phyloP scores from a whole-genome alignment of 2,113 vertebrate genomes.

The Pterocles gutturalis region DNA sequence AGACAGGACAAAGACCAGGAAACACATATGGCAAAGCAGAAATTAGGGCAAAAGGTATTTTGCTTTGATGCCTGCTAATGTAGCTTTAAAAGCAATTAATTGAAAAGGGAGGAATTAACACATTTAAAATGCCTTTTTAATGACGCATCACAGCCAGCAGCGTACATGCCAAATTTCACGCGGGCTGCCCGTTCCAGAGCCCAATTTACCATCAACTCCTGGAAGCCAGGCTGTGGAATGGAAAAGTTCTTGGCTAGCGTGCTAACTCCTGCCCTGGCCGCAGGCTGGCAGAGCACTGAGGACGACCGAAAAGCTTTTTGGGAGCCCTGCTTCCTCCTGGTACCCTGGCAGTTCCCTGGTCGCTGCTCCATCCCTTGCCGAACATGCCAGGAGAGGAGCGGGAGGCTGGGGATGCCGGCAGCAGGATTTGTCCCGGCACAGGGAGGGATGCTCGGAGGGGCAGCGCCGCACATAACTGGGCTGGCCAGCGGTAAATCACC shows the following conservation, averaged over 20 bases:
- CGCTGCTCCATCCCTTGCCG: not conserved
- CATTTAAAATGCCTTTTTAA: slow-evolving; percentile 63
- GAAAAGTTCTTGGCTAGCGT: not conserved
- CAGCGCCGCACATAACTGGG: not conserved
- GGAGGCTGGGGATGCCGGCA: not conserved
- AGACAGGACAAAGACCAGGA: not conserved
- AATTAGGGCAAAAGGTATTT: slow-evolving; percentile 22
- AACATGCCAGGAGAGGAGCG: rapidly evolving
- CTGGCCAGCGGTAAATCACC: not conserved
- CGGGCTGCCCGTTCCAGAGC: slow-evolving; percentile 12
- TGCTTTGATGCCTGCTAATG: slow-evolving; percentile 10
- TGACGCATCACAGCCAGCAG: slow-evolving; percentile 52
- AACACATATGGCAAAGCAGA: slow-evolving; percentile 10
- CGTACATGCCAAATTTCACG: not conserved
- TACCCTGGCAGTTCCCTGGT: not conserved
- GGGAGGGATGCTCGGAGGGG: not conserved
- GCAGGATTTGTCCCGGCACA: rapidly evolving
- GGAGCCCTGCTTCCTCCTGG: not conserved
- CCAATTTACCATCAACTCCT: slow-evolving; percentile 12
- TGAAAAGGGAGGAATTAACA: slow-evolving; percentile 63
- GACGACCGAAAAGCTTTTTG: not conserved
- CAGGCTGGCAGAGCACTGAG: not conserved
- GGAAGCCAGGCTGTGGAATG: slow-evolving; percentile 24
- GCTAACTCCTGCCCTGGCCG: not conserved
- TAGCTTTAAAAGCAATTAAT: slow-evolving; percentile 58